Evolutionary conservation across 2,113 vertebrate genomes (phyloP), one percentile per base, ranked within the genome.

Genomic region (Misgurnus mizolepis): DNA sequence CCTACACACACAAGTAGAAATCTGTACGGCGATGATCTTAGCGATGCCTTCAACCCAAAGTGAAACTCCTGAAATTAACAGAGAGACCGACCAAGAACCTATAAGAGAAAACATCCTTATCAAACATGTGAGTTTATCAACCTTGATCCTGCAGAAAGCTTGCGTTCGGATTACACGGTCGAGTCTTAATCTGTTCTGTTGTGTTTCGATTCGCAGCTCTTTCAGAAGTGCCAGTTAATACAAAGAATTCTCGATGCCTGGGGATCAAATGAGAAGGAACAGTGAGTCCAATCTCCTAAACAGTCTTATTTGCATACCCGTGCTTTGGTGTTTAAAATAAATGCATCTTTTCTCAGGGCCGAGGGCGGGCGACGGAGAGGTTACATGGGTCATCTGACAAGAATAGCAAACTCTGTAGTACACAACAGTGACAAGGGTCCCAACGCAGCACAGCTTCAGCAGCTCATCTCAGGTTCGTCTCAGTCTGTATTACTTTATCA

Each of bases 321-420:
- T 50, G 49, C 9, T 50, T 9, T 4, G 8, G 47, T 49, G 47
- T 11, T 49, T 49, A 0, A 11, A 49, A 7, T 8, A 10, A 10
- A 49, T 61, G 7, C 45, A 45, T 74, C 12, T 68, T 9, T 80
- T 70, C 76, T 83, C 89, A 99, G 98, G 90, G 91, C 92, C 0
- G 95, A 97, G 88, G 97, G 98, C 82, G 98, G 98, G 80, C 91
- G 95, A n/a, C 92, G 98, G 67, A 92, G 96, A 4, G 98, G 97
- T 73, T 99, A 99, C 84, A 99, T 99, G 98, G 97, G 97, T 5
- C 97, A 99, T 85, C 93, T 99, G 70, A 99, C 97, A 14, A 95
- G 98, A 92, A 99, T 98, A 92, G 96, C 97, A 7, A 99, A 99
- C 87, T 98, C 96, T 67, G 92, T 99, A 67, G 96, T 98, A 81